phyloP scores from a whole-genome alignment of 2,113 vertebrate species.

The Lagopus muta region DNA sequence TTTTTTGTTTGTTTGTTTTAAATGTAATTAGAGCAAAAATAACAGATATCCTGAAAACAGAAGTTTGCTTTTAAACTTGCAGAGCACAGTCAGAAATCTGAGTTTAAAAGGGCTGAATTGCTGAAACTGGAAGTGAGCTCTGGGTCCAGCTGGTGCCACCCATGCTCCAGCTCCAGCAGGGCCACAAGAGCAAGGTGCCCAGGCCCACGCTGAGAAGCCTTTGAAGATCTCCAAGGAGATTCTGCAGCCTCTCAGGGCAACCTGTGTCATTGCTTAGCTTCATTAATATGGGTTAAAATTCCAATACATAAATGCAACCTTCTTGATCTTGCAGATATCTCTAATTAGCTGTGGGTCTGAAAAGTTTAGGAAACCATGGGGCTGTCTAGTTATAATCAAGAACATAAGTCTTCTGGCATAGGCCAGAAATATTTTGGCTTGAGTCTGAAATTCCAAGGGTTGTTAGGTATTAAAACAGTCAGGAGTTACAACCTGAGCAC shows the following conservation, averaged over 20 bases:
- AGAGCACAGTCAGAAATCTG: background rate
- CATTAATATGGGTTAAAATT: background rate
- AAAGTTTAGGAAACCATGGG: background rate
- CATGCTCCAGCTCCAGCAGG: background rate
- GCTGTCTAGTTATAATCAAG: background rate
- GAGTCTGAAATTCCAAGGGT: background rate
- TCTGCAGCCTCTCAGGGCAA: background rate
- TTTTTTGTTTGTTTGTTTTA: background rate
- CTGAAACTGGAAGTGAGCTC: background rate
- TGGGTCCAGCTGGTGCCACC: background rate
- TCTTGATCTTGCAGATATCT: background rate
- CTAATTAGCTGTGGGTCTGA: background rate
- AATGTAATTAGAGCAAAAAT: background rate
- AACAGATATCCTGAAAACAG: background rate
- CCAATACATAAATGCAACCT: accelerated
- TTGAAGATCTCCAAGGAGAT: background rate
- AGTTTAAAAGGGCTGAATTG: background rate
- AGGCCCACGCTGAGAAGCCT: background rate
- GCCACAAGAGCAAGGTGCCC: background rate
- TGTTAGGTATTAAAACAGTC: background rate
- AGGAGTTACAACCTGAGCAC: background rate
- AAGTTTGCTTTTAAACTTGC: background rate
- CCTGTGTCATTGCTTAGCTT: background rate
- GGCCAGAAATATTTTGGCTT: background rate
- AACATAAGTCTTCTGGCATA: background rate